Percentiles rank a stretch among this genome's conserved stretches.
Conservation (phyloP, 1,140 invertebrate species). For the Rhynchophorus ferrugineus region DNA sequence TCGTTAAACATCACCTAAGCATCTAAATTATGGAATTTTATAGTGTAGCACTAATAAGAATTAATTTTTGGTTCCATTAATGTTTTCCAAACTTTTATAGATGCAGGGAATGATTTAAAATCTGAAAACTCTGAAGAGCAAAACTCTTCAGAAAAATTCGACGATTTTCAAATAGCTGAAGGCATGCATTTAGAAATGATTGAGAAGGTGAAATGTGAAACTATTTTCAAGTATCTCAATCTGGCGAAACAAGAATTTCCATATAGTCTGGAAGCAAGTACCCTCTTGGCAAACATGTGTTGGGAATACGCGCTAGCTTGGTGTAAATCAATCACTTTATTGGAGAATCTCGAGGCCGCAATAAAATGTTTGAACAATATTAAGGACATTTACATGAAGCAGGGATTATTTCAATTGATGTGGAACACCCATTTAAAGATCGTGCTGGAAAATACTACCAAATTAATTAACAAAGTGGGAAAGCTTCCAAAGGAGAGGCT, state of each 20-base stretch:
- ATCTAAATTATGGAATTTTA: too few species aligned
- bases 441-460: slow-evolving; percentile 61
- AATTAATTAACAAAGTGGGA: slow-evolving; percentile 82
- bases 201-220: slow-evolving; percentile 38
- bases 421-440: slow-evolving; percentile 81
- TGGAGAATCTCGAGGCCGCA: slow-evolving; percentile 56
- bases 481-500: slow-evolving; percentile 79
- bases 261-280: slow-evolving; percentile 70
- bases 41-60: too few species aligned
- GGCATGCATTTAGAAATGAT: slow-evolving; percentile 12
- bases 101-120: neutral
- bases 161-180: slow-evolving; percentile 12
- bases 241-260: slow-evolving; percentile 71
- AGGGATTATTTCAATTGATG: slow-evolving; percentile 70
- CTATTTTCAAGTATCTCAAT: slow-evolving; percentile 50
- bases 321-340: slow-evolving; percentile 67
- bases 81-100: neutral
- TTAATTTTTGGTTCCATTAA: neutral
- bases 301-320: slow-evolving; percentile 85
- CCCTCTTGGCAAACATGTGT: slow-evolving; percentile 74
- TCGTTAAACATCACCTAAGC: too few species aligned
- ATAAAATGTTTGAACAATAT: slow-evolving; percentile 55
- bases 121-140: slow-evolving; percentile 17
- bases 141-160: slow-evolving; percentile 4
- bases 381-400: slow-evolving; percentile 52